A percentile compares a stretch with the other conserved stretches of the same genome.
These are phyloP conservation scores for Ditula angustiorana DNA, from an alignment of 2,888 invertebrate species.

Conservation along the genomic window DNA sequence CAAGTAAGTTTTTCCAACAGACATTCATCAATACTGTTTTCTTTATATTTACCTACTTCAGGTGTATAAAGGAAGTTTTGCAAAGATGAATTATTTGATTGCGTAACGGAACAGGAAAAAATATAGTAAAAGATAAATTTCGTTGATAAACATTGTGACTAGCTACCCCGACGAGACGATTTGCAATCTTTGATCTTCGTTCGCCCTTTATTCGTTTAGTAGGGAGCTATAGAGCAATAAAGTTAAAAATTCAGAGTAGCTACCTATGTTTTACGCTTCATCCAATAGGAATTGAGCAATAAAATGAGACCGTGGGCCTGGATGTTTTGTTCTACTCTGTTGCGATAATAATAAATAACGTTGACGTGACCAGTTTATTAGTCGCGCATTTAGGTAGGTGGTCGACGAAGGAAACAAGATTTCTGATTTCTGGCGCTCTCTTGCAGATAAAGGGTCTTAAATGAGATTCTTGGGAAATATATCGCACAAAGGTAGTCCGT, in stretches of 20 bases:
- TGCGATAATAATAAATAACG: slow-evolving; percentile 80
- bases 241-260: slow-evolving; percentile 31
- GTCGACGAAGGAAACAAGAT: slow-evolving; percentile 62
- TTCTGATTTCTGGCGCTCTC: slow-evolving; percentile 62
- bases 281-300: slow-evolving; percentile 58
- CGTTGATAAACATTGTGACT: slow-evolving; percentile 1
- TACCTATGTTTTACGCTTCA: slow-evolving; percentile 41
- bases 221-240: slow-evolving; percentile 18
- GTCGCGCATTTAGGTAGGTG: slow-evolving; percentile 71
- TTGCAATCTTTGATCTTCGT: slow-evolving; percentile 28
- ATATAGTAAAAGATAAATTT: slow-evolving; percentile 1
- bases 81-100: background rate
- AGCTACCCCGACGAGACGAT: slow-evolving; percentile 3
- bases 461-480: slow-evolving; percentile 59
- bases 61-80: background rate
- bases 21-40: slow-evolving; percentile 50
- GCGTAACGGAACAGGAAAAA: slow-evolving; percentile 8
- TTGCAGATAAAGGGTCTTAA: slow-evolving; percentile 59
- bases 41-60: background rate
- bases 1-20: slow-evolving; percentile 40
- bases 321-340: slow-evolving; percentile 71
- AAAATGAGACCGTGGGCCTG: slow-evolving; percentile 63
- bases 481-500: slow-evolving; percentile 42
- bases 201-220: slow-evolving; percentile 19
- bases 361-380: slow-evolving; percentile 82